Conservation (phyloP, 2,797 vertebrate genomes). For the Champsocephalus gunnari region DNA sequence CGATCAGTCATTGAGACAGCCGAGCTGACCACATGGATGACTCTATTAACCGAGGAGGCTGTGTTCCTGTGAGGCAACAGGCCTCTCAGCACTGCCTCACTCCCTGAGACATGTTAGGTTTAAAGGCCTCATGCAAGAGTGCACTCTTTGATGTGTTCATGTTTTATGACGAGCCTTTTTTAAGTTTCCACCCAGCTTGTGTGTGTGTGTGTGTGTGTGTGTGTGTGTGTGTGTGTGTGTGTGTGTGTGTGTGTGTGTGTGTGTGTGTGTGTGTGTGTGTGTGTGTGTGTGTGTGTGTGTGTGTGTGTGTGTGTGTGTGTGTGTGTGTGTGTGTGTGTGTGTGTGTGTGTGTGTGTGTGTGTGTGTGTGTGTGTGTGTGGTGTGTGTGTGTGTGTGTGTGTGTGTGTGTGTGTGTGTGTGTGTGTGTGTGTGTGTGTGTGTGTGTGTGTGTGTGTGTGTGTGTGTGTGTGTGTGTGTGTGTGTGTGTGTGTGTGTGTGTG, state of each 20-base stretch:
- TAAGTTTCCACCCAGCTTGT: constrained; percentile 42
- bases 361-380: not conserved
- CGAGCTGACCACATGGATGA: constrained; percentile 48
- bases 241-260: not conserved
- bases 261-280: not conserved
- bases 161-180: no score
- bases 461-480: not conserved
- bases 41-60: constrained; percentile 47
- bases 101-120: constrained; percentile 17
- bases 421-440: not conserved
- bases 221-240: not conserved
- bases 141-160: constrained; percentile 11
- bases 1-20: constrained; percentile 66
- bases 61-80: constrained; percentile 58
- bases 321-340: not conserved
- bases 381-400: not conserved
- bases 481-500: not conserved
- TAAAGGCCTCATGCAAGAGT: constrained; percentile 13
- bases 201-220: not conserved
- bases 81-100: constrained; percentile 40
- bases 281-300: not conserved
- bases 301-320: not conserved
- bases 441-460: not conserved
- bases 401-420: not conserved
- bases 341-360: not conserved